Evolutionary conservation across 1,140 invertebrate genomes (phyloP).

Genomic region (Heliconius nattereri): DNA sequence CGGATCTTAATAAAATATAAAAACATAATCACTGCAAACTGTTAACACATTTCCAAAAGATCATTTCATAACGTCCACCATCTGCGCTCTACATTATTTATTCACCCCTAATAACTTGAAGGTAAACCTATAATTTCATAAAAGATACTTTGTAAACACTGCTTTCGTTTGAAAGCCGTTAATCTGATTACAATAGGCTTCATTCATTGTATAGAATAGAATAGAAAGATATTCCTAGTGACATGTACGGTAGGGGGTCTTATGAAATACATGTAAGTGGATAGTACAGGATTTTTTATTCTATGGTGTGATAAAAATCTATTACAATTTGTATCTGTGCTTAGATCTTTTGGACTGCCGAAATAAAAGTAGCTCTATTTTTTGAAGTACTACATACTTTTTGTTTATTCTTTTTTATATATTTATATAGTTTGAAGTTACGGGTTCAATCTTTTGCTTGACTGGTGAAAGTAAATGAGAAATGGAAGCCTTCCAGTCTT

Average conservation of each 20-base stretch:
- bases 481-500: too few relatives aligned
- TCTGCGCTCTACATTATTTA: constrained; percentile 23
- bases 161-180: constrained; percentile 44
- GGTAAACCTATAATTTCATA: constrained; percentile 29
- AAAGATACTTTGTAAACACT: constrained; percentile 33
- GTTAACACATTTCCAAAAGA: background rate
- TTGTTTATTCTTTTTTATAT: background rate
- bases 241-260: background rate
- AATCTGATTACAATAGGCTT: constrained; percentile 44
- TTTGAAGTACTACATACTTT: background rate
- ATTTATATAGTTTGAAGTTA: too few relatives aligned
- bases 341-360: background rate
- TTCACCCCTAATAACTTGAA: constrained; percentile 26
- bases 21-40: background rate
- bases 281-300: background rate
- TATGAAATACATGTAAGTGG: background rate
- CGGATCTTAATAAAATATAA: too few relatives aligned
- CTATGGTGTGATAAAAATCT: background rate
- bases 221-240: constrained; percentile 15
- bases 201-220: constrained; percentile 16
- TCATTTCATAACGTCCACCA: constrained; percentile 13
- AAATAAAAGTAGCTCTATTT: background rate
- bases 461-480: too few relatives aligned
- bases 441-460: too few relatives aligned
- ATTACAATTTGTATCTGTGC: background rate